Base-by-base conservation (phyloP, 1,140 invertebrate species). In the Bombus fervidus region DNA sequence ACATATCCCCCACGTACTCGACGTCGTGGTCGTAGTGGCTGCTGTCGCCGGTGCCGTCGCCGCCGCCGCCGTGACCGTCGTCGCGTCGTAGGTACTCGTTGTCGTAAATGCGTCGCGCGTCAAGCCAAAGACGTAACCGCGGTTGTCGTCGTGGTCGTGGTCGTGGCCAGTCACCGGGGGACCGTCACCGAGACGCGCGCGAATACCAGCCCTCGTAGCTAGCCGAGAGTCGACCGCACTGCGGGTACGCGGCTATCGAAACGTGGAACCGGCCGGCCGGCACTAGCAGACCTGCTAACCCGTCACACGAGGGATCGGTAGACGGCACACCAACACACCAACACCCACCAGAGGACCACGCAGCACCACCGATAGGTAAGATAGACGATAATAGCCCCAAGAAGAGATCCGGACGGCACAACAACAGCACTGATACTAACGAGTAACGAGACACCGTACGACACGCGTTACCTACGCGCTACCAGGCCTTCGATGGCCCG, bases 1-100 rank as follows among this genome's bases (percentile, higher is more conserved):
- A 91, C 93, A 91, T 93, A 89, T 93, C 90, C 91, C 87, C 81
- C 89, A 76, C 81, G 83, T 88, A 64, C 76, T 77, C 88, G 89
- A 83, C 83, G 76, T 81, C 91, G 89, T 86, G 86, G 88, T 80
- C 87, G 91, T 82, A 74, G 87, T 76, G 78, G 89, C 62, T 72
- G 85, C 64, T 83, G 85, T 75, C 81, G 87, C 83, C 73, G 74
- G 80, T 73, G 72, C 66, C 62, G 75, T 76, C 31, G 18, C 68
- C 68, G 79, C n/a, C 64, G 62, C 43, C 81, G 87, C 69, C 69
- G 39, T 62, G 34, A 31, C 28, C 71, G 87, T 86, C 81, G 47
- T 57, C 66, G 66, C 37, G 47, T 59, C 74, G 39, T 10, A n/a
- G 74, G 13, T 43, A 41, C 39, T 83, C 53, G 75, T 28, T 25